These are phyloP conservation scores for Kryptolebias ocellatus DNA, from an alignment of 2,797 vertebrate species.

Conservation along the genomic window DNA sequence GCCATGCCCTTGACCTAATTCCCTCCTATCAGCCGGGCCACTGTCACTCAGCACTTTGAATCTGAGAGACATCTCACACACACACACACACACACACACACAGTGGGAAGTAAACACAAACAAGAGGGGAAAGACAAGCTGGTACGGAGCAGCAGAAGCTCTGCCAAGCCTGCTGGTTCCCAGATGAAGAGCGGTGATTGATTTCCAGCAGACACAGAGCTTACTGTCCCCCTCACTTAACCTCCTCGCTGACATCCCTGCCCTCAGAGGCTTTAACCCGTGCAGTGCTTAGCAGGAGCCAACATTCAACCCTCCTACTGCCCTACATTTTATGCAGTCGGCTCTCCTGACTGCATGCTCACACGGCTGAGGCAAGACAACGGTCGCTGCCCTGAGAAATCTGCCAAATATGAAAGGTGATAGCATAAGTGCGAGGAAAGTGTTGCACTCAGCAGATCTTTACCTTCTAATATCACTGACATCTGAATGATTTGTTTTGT, in stretches of 20 bases:
- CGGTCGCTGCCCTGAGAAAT: slow-evolving; percentile 6
- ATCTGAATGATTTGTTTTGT: slow-evolving; percentile 30
- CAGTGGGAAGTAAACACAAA: slow-evolving; percentile 53
- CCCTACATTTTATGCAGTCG: slow-evolving; percentile 69
- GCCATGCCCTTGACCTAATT: slow-evolving; percentile 74
- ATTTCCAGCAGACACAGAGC: slow-evolving; percentile 74
- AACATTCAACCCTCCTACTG: slow-evolving; percentile 61
- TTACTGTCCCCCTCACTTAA: slow-evolving; percentile 55
- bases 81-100: slow-evolving; percentile 23
- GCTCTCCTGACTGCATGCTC: slow-evolving; percentile 19
- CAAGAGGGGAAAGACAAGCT: slow-evolving; percentile 67
- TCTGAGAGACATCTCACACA: slow-evolving; percentile 46
- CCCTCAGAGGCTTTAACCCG: slow-evolving; percentile 67
- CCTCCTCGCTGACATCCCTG: slow-evolving; percentile 35
- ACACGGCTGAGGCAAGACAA: slow-evolving; percentile 11
- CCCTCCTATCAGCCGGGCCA: slow-evolving; percentile 47
- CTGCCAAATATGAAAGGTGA: slow-evolving; percentile 1
- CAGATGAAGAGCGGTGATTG: slow-evolving; percentile 75
- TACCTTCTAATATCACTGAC: slow-evolving; percentile 6
- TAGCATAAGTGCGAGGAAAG: not conserved
- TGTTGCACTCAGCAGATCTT: not conserved
- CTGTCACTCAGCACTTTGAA: slow-evolving; percentile 52
- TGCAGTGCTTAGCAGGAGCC: slow-evolving; percentile 59
- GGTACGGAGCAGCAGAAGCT: slow-evolving; percentile 70
- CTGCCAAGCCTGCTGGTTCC: slow-evolving; percentile 62